Base-by-base conservation (phyloP, 2,113 vertebrate genomes). In the Microtus oregoni region DNA sequence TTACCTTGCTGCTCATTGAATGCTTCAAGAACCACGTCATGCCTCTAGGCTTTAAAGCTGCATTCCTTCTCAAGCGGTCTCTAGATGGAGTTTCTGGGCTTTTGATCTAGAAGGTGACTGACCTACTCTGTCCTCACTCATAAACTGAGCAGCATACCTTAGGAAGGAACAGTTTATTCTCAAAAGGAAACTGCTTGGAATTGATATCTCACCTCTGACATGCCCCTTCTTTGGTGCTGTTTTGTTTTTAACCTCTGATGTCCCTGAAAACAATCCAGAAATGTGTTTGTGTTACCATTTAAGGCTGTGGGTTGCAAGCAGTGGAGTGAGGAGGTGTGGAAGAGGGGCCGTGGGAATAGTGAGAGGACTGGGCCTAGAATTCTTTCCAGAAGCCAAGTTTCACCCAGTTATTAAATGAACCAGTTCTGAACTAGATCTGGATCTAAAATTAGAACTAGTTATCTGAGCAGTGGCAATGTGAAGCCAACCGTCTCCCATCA, bases 341-440 rank as follows among this genome's bases (percentile, higher is more conserved):
- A 26, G 65, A n/a, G 9, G 19, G 67, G 26, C 81, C 7, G 4
- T 63, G 13, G 24, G 38, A 63, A 86, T 35, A 41, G 38, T 6
- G 38, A 26, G 0, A 92, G 44, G 35, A n/a, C 2, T 15, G 24
- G 14, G 38, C 35, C 6, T 14, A 58, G 10, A 19, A 79, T n/a
- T 88, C 47, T 89, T 52, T 92, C 47, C 30, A 65, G 73, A 88
- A 81, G 73, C 20, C 58, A 89, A 32, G 78, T 76, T 68, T 89
- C 83, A 70, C 41, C 58, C 89, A 85, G 55, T 75, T 91, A 89
- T 41, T 81, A 89, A 91, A 44, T 87, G 79, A 94, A 73, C n/a
- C 58, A 20, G 4, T 38, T 93, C 44, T 93, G 55, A 94, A 79
- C 83, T 67, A 90, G 79, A 82, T 73, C 50, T 65, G 55, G 72